Evolutionary conservation across 2,113 vertebrate genomes (phyloP).

Genomic region (Heliornis fulica): DNA sequence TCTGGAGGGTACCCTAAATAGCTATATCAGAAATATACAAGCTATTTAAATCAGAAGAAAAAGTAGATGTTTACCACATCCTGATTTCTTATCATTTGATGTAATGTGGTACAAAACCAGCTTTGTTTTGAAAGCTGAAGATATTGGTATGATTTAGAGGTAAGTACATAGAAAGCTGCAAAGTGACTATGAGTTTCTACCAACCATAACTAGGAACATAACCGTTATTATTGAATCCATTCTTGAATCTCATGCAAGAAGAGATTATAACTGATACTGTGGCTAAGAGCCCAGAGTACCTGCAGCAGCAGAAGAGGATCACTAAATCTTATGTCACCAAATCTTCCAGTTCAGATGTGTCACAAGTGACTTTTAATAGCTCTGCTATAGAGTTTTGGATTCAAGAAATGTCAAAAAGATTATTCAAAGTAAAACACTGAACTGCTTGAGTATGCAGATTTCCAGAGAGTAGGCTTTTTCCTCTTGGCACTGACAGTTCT

Average conservation of each 20-base stretch:
- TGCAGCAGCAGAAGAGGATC: background rate
- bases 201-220: background rate
- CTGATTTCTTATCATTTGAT: background rate
- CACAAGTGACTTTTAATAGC: background rate
- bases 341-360: background rate
- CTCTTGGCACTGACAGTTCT: constrained; percentile 33
- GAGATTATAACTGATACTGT: background rate
- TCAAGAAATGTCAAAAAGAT: constrained; percentile 38
- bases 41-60: background rate
- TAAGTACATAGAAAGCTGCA: background rate
- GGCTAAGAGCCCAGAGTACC: background rate
- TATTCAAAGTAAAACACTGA: constrained; percentile 26
- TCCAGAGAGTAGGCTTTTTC: constrained; percentile 11
- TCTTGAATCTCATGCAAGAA: background rate
- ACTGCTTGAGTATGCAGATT: constrained; percentile 33
- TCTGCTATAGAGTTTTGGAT: background rate
- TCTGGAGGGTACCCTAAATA: background rate
- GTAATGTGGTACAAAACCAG: background rate
- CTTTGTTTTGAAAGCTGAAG: background rate
- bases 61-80: background rate
- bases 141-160: background rate
- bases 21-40: background rate
- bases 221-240: background rate
- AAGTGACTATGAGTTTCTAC: background rate
- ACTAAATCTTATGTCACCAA: background rate